Evolutionary conservation across 1,140 invertebrate species (phyloP), one percentile per base, ranked within the genome.

Genomic region (Ceratina japonica): DNA sequence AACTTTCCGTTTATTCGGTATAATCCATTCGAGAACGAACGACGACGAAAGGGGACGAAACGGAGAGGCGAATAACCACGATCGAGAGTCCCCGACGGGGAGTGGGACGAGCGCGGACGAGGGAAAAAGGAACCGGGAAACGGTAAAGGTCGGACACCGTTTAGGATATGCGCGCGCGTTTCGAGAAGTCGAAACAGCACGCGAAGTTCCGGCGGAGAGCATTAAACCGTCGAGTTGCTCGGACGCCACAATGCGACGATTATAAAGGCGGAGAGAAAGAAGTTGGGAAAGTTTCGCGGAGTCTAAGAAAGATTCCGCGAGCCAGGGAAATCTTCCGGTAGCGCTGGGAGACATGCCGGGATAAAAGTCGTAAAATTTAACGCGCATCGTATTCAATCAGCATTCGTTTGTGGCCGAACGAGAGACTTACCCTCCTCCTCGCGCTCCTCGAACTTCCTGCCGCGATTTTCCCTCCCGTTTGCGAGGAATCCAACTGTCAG

Each of bases 1-100:
- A 85, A 85, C 5, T 85, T 85, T 54, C 37, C 82, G 82, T 81
- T 84, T 84, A 75, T 79, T 84, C 79, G 75, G 66, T 65, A 81
- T 65, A 81, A 78, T 79, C 52, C 66, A n/a, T 52, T 64, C 59
- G 75, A 63, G 49, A 51, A 56, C 20, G 54, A 59, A 54, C 58
- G 54, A 51, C 22, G n/a, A 44, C 5, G 37, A 44, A 44, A 10
- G 10, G 0, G 31, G 22, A 31, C 20, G 62, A 44, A 44, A 44
- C 3, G 5, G 51, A 27, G 22, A 24, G 12, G 18, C 22, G n/a
- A 49, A 16, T 27, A 31, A 37, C 74, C 49, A 18, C 52, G 76
- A 65, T 58, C 44, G 65, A 68, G 65, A 68, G 44, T 75, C 75
- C 76, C 65, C 0, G 20, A 1, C 3, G 12, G 59, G 5, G 22